Evolutionary conservation across 2,888 invertebrate species (phyloP).

Genomic region (Tipula lateralis): DNA sequence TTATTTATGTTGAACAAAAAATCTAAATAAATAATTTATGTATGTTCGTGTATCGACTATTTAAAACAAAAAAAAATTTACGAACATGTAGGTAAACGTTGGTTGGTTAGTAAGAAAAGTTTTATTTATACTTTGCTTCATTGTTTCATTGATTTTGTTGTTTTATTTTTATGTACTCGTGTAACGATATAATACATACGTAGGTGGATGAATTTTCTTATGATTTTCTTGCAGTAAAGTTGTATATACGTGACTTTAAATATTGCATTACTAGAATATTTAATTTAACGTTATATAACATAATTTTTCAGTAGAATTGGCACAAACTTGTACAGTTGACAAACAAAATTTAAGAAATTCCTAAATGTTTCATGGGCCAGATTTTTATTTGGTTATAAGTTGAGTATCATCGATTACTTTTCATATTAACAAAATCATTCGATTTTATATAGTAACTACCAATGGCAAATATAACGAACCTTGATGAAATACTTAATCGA

Average conservation of each 20-base stretch:
- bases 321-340: no score
- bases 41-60: background rate
- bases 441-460: no score
- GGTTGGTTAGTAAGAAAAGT: background rate
- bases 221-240: background rate
- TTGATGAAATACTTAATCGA: no score
- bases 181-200: background rate
- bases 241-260: background rate
- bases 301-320: no score
- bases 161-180: background rate
- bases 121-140: background rate
- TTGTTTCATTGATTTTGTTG: background rate
- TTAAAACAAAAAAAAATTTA: background rate
- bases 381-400: no score
- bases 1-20: background rate
- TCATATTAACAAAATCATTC: no score
- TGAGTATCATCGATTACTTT: no score
- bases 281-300: no score
- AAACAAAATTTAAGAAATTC: no score
- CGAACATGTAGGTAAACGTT: background rate
- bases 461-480: no score
- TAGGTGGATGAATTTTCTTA: background rate
- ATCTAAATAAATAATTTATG: constrained; percentile 9
- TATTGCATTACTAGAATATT: background rate
- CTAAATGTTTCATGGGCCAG: no score